Conservation (phyloP, 2,797 vertebrate species). For the Pempheris klunzingeri region DNA sequence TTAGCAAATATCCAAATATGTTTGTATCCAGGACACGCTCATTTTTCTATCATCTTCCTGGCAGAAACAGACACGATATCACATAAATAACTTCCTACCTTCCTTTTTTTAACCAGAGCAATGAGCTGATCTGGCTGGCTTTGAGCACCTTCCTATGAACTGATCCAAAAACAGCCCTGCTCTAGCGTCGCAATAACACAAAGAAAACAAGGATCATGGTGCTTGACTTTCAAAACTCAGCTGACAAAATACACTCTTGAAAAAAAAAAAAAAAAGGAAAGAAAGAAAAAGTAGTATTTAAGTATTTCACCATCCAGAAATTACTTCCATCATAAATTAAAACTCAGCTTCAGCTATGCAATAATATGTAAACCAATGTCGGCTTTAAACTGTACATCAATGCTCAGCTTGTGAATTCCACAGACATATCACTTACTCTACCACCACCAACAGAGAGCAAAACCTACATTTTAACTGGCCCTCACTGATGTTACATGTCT, state of each 20-base stretch:
- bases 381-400: slow-evolving; percentile 8
- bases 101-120: not conserved
- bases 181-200: slow-evolving; percentile 17
- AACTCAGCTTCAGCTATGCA: slow-evolving; percentile 15
- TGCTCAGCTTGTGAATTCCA: slow-evolving; percentile 41
- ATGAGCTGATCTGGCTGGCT: not conserved
- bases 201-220: not conserved
- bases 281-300: not conserved
- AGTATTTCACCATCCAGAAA: not conserved
- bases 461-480: slow-evolving; percentile 43
- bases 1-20: slow-evolving; percentile 11
- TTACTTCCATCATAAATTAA: not conserved
- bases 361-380: slow-evolving; percentile 8
- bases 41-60: slow-evolving; percentile 3
- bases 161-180: slow-evolving; percentile 19
- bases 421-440: slow-evolving; percentile 34
- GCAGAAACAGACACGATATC: slow-evolving; percentile 2
- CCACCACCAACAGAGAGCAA: slow-evolving; percentile 12
- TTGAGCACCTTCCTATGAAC: not conserved
- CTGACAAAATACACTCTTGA: not conserved
- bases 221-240: not conserved
- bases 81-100: slow-evolving; percentile 17
- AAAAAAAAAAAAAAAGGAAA: not conserved
- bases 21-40: not conserved
- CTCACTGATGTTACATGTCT: slow-evolving; percentile 36